Conservation (phyloP, 2,888 invertebrate species). For the Muschampia plurimacula region DNA sequence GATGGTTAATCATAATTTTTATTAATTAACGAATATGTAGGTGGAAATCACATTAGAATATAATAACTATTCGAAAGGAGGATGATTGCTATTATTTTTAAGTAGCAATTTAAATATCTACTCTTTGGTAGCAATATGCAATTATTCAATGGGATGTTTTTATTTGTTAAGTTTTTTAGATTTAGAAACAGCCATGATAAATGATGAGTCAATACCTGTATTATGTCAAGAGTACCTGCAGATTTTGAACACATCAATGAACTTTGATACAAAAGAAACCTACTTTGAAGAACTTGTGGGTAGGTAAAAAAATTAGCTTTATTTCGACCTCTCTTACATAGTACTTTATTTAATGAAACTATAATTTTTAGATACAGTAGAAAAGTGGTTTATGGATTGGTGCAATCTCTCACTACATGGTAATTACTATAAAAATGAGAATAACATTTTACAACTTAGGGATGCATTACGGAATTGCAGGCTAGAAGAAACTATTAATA, state of each 20-base stretch:
- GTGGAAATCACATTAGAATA: no score
- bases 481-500: constrained; percentile 56
- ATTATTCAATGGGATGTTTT: neutral
- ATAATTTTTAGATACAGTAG: constrained; percentile 58
- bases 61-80: no score
- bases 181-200: constrained; percentile 58
- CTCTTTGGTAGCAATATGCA: neutral
- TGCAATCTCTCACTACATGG: constrained; percentile 58
- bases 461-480: constrained; percentile 58
- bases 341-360: neutral
- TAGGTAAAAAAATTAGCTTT: constrained; percentile 47
- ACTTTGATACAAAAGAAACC: constrained; percentile 53
- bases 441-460: constrained; percentile 49
- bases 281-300: constrained; percentile 68
- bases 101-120: no score
- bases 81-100: neutral
- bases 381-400: constrained; percentile 74
- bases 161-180: constrained; percentile 65
- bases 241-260: constrained; percentile 55
- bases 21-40: no score
- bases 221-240: constrained; percentile 70
- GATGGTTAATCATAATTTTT: no score
- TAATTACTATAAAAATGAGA: constrained; percentile 55
- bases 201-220: constrained; percentile 56
- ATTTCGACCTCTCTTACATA: neutral